A percentile compares a stretch with the other conserved stretches of the same genome.
phyloP scores from a whole-genome alignment of 2,888 invertebrate species.

The Melinaea marsaeus region DNA sequence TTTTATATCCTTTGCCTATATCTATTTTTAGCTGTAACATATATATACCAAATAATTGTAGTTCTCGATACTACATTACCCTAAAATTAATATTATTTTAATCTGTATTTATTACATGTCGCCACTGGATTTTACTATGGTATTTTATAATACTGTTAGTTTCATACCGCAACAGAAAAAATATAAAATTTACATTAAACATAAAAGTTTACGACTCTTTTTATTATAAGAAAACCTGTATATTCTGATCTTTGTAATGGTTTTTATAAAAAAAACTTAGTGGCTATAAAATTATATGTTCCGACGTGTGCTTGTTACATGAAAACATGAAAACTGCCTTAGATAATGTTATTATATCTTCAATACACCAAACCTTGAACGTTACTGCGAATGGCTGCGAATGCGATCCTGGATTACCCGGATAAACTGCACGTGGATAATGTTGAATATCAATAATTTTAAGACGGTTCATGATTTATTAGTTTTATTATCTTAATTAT shows the following conservation, averaged over 20 bases:
- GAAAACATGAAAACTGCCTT: not conserved
- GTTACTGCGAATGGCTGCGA: too few species aligned
- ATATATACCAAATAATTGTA: too few species aligned
- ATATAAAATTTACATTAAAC: conserved; percentile 13
- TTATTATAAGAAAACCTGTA: conserved; percentile 21
- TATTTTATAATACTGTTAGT: conserved; percentile 15
- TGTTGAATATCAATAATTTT: too few species aligned
- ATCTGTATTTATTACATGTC: not conserved
- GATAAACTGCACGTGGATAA: too few species aligned
- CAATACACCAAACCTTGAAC: too few species aligned
- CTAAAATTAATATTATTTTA: not conserved
- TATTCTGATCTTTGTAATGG: conserved; percentile 17
- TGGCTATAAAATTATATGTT: conserved; percentile 7
- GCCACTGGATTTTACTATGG: too few species aligned
- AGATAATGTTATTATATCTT: not conserved
- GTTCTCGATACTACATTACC: too few species aligned
- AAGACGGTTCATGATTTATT: too few species aligned
- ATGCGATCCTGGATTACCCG: too few species aligned
- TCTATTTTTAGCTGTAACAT: too few species aligned
- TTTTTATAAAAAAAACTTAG: conserved; percentile 8
- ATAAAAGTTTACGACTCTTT: conserved; percentile 25
- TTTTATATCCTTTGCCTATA: too few species aligned
- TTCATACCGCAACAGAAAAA: conserved; percentile 16
- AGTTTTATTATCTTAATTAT: too few species aligned
- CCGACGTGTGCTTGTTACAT: not conserved